Base-by-base conservation (phyloP, 2,888 invertebrate species). In the Plagodis dolabraria region DNA sequence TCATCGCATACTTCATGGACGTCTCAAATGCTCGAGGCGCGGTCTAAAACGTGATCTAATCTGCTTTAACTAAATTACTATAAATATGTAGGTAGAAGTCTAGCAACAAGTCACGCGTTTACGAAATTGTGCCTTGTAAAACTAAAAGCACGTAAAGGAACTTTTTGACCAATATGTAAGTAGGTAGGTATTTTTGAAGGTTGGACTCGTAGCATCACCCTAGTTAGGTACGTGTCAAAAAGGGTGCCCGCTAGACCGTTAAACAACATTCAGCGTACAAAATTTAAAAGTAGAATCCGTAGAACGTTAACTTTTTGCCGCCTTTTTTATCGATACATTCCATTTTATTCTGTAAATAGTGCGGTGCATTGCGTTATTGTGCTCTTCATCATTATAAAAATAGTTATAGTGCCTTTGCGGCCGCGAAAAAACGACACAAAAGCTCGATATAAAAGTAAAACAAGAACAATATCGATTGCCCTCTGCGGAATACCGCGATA, bases 21-120 rank as follows among this genome's bases (percentile, higher is more conserved):
- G 64, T 50, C 50, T 67, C 74, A 77, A 80, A 79, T 81, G 82
- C 86, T 81, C 63, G 68, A 64, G 84, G 85, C 80, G 74, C 80
- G 67, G 65, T 53, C 73, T 72, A 72, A 76, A 83, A 76, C 72
- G 71, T 75, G 71, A 71, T 75, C 75, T 76, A 79, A 80, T 79
- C 74, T 76, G 64, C 63, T 60, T 69, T 61, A 70, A 57, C 74
- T 76, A 80, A 63, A 62, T 78, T 77, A 75, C 75, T 65, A 67
- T 71, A 67, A 58, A 53, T 46, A 47, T 47, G 47, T 8, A 47
- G 40, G 22, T 22, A 22, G 22, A 22, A 38, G 11, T 46, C 11
- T 10, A 53, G 42, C 33, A 57, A 65, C 61, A 55, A 42, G 47
- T 43, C 48, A 48, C 42, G 43, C 12, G 45, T 11, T 8, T 42